Percentiles rank a stretch among this genome's conserved stretches.
Evolutionary conservation across 2,797 vertebrate genomes (phyloP).

Genomic region (Serranus cabrilla): DNA sequence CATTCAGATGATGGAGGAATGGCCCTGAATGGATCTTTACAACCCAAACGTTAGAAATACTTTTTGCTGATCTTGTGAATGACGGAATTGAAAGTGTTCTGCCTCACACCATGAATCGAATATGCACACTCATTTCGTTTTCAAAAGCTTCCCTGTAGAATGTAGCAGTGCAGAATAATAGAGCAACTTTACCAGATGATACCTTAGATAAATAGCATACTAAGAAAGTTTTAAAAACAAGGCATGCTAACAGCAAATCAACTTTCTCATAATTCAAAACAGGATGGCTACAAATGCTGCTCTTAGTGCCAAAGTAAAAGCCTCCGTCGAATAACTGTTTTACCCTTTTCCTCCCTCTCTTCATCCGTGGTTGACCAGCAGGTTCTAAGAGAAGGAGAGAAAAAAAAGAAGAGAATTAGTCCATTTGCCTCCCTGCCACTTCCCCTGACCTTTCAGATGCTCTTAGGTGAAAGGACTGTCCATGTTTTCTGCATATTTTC

Average conservation of each 20-base stretch:
- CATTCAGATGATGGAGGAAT: conserved; percentile 34
- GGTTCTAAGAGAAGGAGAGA: conserved; percentile 62
- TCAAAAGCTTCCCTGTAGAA: conserved; percentile 23
- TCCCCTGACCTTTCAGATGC: conserved; percentile 59
- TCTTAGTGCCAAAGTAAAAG: conserved; percentile 52
- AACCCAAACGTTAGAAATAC: conserved; percentile 23
- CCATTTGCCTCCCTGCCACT: conserved; percentile 18
- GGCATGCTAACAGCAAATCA: conserved; percentile 68
- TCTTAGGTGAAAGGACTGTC: conserved; percentile 29
- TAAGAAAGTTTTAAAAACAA: conserved; percentile 54
- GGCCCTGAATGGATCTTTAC: conserved; percentile 50
- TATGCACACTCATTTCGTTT: neutral
- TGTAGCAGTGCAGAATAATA: conserved; percentile 54
- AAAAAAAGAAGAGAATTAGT: conserved; percentile 33
- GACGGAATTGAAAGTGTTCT: conserved; percentile 30
- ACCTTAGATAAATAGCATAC: conserved; percentile 55
- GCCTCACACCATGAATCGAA: conserved; percentile 39
- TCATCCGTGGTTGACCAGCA: conserved; percentile 81
- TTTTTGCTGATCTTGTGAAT: conserved; percentile 28
- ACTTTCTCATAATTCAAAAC: conserved; percentile 44
- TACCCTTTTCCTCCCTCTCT: conserved; percentile 45
- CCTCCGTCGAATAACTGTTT: conserved; percentile 19
- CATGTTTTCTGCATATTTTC: neutral
- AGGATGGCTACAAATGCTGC: conserved; percentile 10
- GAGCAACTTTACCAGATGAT: conserved; percentile 28